Evolutionary conservation across 2,888 invertebrate genomes (phyloP), one percentile per base, ranked within the genome.

Genomic region (Globia sparganii): DNA sequence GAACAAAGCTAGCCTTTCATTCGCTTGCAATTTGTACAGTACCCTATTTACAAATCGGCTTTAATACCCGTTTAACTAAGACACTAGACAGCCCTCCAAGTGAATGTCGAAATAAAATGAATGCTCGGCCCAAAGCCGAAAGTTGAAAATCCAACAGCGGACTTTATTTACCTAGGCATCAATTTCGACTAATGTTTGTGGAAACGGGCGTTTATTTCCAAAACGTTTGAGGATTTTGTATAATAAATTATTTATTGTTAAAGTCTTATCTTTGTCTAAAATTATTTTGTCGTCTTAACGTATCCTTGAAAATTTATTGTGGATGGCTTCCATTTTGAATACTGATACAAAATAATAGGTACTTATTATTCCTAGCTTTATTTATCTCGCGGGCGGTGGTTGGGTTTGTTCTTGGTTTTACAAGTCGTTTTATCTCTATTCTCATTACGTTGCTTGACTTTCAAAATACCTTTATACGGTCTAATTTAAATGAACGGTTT

Each of bases 241-340:
- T 5, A 34, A 67, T 79, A 79, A 74, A 70, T 78, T 59, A 84
- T 84, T 75, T 81, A 80, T 71, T 37, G 40, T 46, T 49, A 3
- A 31, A 69, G 65, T 78, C 21, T 46, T 73, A 70, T 79, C 49
- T 34, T 28, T 40, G 49, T 58, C 49, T 46, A 18, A 67, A 74
- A 74, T 81, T 79, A 79, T 81, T 37, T 78, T 81, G 66, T 73
- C 80, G 56, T 84, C 74, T 69, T 69, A 59, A 53, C 73, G 37
- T 70, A 79, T 49, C 56, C 31, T 5, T 46, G 49, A 25, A 8
- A 69, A 69, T 79, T 78, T 79, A 73, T 59, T 69, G 56, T 69
- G 34, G 25, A 13, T 9, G 73, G 46, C 4, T 13, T 46, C 40
- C 65, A 79, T 69, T 81, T 69, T 69, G 80, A 84, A 81, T 84